Evolutionary conservation across 2,888 invertebrate species (phyloP).

Genomic region (Hydropsyche betteni): DNA sequence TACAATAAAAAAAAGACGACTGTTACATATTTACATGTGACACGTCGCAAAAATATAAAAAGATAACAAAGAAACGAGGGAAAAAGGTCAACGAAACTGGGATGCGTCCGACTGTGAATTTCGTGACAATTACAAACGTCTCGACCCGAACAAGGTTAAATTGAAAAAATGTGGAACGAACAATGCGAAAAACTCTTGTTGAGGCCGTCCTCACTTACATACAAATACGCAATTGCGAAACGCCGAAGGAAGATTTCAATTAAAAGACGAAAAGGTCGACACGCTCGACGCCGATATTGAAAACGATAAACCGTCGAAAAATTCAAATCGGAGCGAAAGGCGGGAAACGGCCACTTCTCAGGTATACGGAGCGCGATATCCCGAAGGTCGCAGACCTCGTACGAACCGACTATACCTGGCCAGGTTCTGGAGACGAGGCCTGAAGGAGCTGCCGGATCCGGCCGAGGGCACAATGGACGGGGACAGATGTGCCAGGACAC

Average conservation of each 20-base stretch:
- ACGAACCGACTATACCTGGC: constrained; percentile 7
- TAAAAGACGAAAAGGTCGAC: not conserved
- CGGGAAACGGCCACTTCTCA: not conserved
- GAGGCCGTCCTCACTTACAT: not conserved
- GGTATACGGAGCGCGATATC: constrained; percentile 5
- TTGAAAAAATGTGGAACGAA: constrained; percentile 19
- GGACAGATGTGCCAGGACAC: not conserved
- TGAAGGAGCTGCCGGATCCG: not conserved
- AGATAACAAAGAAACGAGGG: constrained; percentile 35
- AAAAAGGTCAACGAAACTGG: constrained; percentile 36
- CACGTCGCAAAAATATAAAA: constrained; percentile 10
- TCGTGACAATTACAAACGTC: constrained; percentile 10
- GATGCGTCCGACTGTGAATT: constrained; percentile 24
- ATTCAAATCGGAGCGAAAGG: not conserved
- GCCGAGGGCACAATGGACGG: constrained; percentile 8
- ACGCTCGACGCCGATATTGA: constrained; percentile 2
- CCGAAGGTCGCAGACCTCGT: constrained; percentile 16
- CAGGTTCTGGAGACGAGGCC: too few species aligned
- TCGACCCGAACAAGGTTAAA: constrained; percentile 24
- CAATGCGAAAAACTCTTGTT: not conserved
- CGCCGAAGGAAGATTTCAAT: constrained; percentile 6
- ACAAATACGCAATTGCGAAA: not conserved
- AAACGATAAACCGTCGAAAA: not conserved
- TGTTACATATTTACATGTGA: constrained; percentile 25
- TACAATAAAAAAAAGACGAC: constrained; percentile 8